Evolutionary conservation across 2,888 invertebrate species (phyloP), one percentile per base, ranked within the genome.

Genomic region (Dynastes tityus): DNA sequence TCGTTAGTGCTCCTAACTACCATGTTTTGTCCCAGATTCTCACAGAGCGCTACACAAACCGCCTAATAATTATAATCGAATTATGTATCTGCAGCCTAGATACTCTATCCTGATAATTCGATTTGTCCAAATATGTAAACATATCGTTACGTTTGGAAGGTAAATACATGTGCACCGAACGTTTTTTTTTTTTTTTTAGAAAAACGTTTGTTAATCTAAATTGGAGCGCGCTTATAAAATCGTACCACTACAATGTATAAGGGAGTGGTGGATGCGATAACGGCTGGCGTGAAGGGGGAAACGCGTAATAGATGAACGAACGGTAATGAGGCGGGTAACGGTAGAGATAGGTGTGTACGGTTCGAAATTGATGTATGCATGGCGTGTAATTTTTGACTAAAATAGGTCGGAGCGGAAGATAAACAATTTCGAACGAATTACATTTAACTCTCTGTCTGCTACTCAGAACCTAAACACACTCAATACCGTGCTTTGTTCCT

Each of bases 341-440:
- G 55, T 73, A 58, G 73, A 77, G 67, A 81, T 80, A 81, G 82
- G 82, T 80, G 82, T 80, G 82, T 78, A 81, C 79, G 78, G 78
- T 75, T 76, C 78, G 75, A 74, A 79, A 81, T 82, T 82, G 82
- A 82, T 82, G 82, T 80, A 75, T 78, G 78, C 78, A 80, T 82
- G 70, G 82, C 82, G 82, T 82, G 82, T 79, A 80, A 78, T 68
- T 58, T 71, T 64, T 70, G 49, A 71, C 16, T 55, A 74, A 81
- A 77, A 79, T 80, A 78, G 79, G 79, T 80, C 81, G 80, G 74
- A 73, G 71, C 61, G 51, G 61, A 76, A 79, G 76, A 68, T 76
- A 78, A 74, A 76, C 67, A 76, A 76, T 65, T 67, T 45, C 22
- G 51, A 71, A 64, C 63, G 49, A 77, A 70, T 77, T 76, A 55